Evolutionary conservation across 2,888 invertebrate species (phyloP).

Genomic region (Lucinisca nassula): DNA sequence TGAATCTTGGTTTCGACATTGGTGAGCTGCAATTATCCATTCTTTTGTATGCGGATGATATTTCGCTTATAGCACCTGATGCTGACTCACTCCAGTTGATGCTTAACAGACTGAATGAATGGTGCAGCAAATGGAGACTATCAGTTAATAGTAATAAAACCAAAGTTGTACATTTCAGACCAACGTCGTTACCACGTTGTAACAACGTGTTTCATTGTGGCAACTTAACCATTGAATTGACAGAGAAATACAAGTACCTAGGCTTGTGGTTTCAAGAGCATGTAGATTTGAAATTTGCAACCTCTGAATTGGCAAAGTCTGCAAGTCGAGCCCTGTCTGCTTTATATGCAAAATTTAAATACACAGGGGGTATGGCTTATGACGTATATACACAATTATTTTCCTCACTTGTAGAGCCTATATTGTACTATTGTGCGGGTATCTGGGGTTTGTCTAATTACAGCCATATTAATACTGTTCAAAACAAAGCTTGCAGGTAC

Average conservation of each 20-base stretch:
- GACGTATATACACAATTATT: constrained; percentile 7
- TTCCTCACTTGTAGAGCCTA: not conserved
- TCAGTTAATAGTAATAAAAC: constrained; percentile 32
- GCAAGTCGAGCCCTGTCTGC: constrained; percentile 23
- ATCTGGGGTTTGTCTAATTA: not conserved
- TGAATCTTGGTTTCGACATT: not conserved
- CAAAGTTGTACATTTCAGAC: constrained; percentile 40
- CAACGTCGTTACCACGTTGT: not conserved
- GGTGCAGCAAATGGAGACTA: constrained; percentile 36
- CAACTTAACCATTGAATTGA: not conserved
- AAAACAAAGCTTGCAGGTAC: not conserved
- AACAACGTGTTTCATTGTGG: constrained; percentile 21
- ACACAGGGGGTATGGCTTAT: constrained; percentile 9
- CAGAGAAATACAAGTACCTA: constrained; percentile 18
- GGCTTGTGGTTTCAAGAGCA: too few species aligned
- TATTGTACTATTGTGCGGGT: constrained; percentile 5
- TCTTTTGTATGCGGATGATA: constrained; percentile 47
- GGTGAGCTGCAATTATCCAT: constrained; percentile 3
- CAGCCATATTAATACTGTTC: not conserved
- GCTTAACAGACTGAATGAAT: constrained; percentile 17
- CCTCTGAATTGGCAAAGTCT: constrained; percentile 28
- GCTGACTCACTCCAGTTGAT: constrained; percentile 18
- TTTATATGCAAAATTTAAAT: constrained; percentile 10
- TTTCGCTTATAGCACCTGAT: constrained; percentile 23
- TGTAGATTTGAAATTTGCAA: not conserved